Percentiles rank a stretch among this genome's conserved stretches.
Evolutionary conservation across 1,140 invertebrate species (phyloP).

Genomic region (Bombus difficillimus): DNA sequence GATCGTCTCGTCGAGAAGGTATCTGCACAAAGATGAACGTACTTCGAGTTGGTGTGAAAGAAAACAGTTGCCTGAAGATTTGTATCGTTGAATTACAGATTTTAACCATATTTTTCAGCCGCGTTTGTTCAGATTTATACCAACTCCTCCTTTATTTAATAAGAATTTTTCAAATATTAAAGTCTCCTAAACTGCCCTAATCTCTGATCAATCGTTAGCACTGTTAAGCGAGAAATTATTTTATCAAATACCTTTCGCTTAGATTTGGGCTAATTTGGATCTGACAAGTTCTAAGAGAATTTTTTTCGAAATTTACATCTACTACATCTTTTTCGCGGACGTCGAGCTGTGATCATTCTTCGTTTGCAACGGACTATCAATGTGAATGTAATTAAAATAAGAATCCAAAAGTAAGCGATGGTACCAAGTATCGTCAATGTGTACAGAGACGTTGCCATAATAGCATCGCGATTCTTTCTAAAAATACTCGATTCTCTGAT

Average conservation of each 20-base stretch:
- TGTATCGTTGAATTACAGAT: not conserved
- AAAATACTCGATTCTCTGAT: not conserved
- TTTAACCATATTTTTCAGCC: slow-evolving; percentile 13
- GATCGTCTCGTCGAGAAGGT: slow-evolving; percentile 85
- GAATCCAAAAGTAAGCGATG: slow-evolving; percentile 55
- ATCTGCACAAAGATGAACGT: slow-evolving; percentile 76
- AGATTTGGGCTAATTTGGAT: too few species aligned
- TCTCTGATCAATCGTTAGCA: not conserved
- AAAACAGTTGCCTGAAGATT: slow-evolving; percentile 27
- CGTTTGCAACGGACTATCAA: slow-evolving; percentile 15
- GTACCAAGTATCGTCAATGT: slow-evolving; percentile 17
- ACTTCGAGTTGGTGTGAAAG: slow-evolving; percentile 9
- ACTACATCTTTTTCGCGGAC: not conserved
- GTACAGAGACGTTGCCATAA: slow-evolving; percentile 13
- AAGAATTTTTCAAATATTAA: not conserved
- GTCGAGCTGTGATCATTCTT: not conserved
- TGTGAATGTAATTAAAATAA: slow-evolving; percentile 29
- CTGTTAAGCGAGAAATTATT: not conserved
- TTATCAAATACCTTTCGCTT: not conserved
- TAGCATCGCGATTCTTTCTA: not conserved
- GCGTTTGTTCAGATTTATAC: not conserved
- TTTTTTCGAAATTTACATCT: not conserved
- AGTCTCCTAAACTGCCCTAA: not conserved
- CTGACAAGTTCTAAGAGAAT: not conserved
- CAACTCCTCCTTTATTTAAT: not conserved